These are phyloP conservation scores for Tenthredo notha DNA, from an alignment of 2,888 invertebrate genomes.

Conservation along the genomic window DNA sequence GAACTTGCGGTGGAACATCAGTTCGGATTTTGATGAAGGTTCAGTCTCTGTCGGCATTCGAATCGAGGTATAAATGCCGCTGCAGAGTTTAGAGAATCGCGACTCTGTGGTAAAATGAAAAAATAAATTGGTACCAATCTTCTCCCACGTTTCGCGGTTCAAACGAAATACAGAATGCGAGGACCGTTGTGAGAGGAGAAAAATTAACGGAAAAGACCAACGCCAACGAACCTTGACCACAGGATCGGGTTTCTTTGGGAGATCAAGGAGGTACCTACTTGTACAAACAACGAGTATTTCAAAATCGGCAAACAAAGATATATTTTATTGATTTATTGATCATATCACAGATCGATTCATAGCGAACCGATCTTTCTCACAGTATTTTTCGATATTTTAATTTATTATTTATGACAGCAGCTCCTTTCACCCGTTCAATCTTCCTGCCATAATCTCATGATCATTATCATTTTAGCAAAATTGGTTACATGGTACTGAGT, in stretches of 20 bases:
- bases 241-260: constrained; percentile 17
- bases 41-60: constrained; percentile 39
- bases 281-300: constrained; percentile 22
- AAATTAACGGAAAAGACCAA: constrained; percentile 12
- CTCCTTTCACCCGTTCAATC: neutral
- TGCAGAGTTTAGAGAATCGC: constrained; percentile 2
- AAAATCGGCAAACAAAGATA: neutral
- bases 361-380: constrained; percentile 32
- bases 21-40: neutral
- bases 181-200: neutral
- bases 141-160: neutral
- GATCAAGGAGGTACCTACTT: neutral
- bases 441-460: neutral
- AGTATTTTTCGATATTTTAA: neutral
- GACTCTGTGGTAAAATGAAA: neutral
- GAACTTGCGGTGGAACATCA: neutral
- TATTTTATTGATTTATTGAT: constrained; percentile 2
- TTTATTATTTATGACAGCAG: neutral
- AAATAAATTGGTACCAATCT: constrained; percentile 12
- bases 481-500: neutral
- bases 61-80: constrained; percentile 7
- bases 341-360: constrained; percentile 2
- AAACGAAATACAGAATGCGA: neutral
- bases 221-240: constrained; percentile 38
- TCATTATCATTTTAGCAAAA: neutral